phyloP scores from a whole-genome alignment of 2,113 vertebrate species.

The Uria aalge region DNA sequence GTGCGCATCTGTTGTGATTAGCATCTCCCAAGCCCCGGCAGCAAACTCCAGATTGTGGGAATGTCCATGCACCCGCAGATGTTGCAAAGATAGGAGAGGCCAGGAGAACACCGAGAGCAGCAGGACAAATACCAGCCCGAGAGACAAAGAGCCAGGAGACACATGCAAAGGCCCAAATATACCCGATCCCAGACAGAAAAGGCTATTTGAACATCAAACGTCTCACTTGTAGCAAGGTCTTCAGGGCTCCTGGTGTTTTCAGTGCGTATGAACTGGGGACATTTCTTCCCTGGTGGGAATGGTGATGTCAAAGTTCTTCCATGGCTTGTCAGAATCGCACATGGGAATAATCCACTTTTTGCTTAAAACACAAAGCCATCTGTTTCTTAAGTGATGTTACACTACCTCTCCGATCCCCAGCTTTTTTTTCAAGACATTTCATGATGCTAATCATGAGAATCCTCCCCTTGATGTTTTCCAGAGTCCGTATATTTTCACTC shows the following conservation, averaged over 20 bases:
- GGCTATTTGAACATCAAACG: not conserved
- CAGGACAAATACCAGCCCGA: not conserved
- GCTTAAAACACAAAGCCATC: not conserved
- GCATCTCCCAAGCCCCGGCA: not conserved
- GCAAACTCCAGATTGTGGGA: rapidly evolving
- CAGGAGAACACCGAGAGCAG: rapidly evolving
- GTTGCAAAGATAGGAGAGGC: not conserved
- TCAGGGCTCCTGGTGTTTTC: not conserved
- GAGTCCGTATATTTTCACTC: not conserved
- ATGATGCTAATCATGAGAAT: not conserved
- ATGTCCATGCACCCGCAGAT: not conserved
- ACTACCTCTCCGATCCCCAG: not conserved
- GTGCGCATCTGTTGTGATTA: rapidly evolving
- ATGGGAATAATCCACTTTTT: not conserved
- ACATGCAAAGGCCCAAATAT: rapidly evolving
- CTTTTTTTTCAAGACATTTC: not conserved
- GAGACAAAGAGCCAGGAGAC: not conserved
- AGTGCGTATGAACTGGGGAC: rapidly evolving
- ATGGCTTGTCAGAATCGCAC: rapidly evolving
- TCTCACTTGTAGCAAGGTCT: too few relatives aligned
- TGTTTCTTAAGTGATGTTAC: rapidly evolving
- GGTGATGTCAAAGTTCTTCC: not conserved
- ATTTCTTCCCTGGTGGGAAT: not conserved
- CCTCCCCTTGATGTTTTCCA: not conserved
- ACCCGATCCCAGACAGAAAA: not conserved